A percentile compares a stretch with the other conserved stretches of the same genome.
phyloP scores from a whole-genome alignment of 2,888 invertebrate species.

The Pheosia gnoma region DNA sequence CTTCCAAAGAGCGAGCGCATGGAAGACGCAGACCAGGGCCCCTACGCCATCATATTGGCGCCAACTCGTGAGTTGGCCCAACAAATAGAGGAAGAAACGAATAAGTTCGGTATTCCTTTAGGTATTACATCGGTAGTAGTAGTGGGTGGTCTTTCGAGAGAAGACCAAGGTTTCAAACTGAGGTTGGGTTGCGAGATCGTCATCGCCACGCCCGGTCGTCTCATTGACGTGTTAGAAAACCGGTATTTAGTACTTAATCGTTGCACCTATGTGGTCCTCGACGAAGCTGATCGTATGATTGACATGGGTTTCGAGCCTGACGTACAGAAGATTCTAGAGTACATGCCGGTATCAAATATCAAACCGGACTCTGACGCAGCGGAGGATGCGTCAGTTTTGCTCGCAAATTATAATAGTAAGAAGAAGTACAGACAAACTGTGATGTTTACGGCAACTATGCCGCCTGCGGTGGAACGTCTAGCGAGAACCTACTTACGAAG shows the following conservation, averaged over 20 bases:
- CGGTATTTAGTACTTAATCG: slow-evolving; percentile 97
- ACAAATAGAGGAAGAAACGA: slow-evolving; percentile 99
- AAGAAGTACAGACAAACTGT: slow-evolving; percentile 99
- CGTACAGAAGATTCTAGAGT: slow-evolving; percentile 98
- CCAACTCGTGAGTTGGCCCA: slow-evolving; percentile 99
- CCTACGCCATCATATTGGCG: slow-evolving; percentile 99
- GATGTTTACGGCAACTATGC: slow-evolving; percentile 99
- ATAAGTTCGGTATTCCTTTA: slow-evolving; percentile 97
- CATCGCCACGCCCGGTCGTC: slow-evolving; percentile 99
- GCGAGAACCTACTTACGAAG: slow-evolving; percentile 97
- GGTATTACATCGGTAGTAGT: slow-evolving; percentile 98
- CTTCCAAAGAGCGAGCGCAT: slow-evolving; percentile 97
- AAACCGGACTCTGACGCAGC: slow-evolving; percentile 99
- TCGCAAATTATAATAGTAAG: slow-evolving; percentile 97
- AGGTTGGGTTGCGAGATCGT: slow-evolving; percentile 99
- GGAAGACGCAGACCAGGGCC: slow-evolving; percentile 97
- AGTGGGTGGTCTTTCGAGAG: slow-evolving; percentile 98
- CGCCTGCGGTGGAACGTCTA: slow-evolving; percentile 97
- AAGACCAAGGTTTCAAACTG: slow-evolving; percentile 98
- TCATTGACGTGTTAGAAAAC: slow-evolving; percentile 99
- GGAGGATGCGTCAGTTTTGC: slow-evolving; percentile 94
- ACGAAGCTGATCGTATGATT: slow-evolving; percentile 99
- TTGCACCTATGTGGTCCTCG: slow-evolving; percentile 98
- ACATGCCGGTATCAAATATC: slow-evolving; percentile 98
- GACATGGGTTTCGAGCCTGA: slow-evolving; percentile 99